phyloP scores from a whole-genome alignment of 1,140 invertebrate species.

The Uloborus diversus region DNA sequence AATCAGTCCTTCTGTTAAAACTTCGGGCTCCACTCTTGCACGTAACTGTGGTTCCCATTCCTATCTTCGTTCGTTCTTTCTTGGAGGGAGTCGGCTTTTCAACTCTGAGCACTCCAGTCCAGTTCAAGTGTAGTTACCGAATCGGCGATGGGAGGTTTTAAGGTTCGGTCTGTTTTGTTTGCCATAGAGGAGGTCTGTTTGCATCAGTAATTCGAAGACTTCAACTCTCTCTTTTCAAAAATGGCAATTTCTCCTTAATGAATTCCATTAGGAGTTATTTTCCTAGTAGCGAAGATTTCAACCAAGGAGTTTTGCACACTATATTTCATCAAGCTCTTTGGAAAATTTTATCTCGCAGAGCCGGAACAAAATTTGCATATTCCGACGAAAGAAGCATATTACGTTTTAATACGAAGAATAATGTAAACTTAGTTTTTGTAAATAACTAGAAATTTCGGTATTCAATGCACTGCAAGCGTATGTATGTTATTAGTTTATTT shows the following conservation, averaged over 20 bases:
- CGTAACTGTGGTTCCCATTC: slow-evolving; percentile 33
- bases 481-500: too few relatives aligned
- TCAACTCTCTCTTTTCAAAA: background rate
- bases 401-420: too few relatives aligned
- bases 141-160: background rate
- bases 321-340: too few relatives aligned
- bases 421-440: too few relatives aligned
- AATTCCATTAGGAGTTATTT: slow-evolving; percentile 20
- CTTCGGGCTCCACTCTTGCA: slow-evolving; percentile 9
- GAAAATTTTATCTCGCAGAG: too few relatives aligned
- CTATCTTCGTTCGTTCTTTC: background rate
- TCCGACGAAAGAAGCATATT: too few relatives aligned
- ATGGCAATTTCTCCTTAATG: slow-evolving; percentile 11
- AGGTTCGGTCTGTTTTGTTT: background rate
- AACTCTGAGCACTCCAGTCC: slow-evolving; percentile 4
- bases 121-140: background rate
- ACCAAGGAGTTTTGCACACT: too few relatives aligned
- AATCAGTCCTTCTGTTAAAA: slow-evolving; percentile 22
- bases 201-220: slow-evolving; percentile 8
- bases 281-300: too few relatives aligned
- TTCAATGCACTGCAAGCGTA: too few relatives aligned
- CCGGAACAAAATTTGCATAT: too few relatives aligned
- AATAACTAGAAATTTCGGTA: too few relatives aligned
- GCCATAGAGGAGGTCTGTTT: background rate
- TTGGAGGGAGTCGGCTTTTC: background rate